Evolutionary conservation across 2,113 vertebrate species (phyloP), one percentile per base, ranked within the genome.

Genomic region (Tapirus terrestris): DNA sequence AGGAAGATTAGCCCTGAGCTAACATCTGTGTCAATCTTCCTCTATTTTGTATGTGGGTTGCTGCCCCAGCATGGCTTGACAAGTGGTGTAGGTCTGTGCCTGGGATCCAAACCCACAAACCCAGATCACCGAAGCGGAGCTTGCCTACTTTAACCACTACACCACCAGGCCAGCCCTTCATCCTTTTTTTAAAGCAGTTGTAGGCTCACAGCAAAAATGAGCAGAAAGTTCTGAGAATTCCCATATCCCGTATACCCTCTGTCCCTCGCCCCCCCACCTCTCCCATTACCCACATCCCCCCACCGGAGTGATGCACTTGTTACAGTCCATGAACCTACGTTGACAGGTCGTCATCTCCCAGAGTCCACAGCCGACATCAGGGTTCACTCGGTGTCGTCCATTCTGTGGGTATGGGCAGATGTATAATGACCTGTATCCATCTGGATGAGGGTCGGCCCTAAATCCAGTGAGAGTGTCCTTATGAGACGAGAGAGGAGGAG

Each of bases 291-390:
- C 27, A 51, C 73, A 21, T 48, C 0, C 45, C 56, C 17, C 23
- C 31, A 6, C 13, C 10, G 1, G 10, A 17, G 7, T 4, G 60
- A 25, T 3, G 10, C 43, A 6, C 2, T 3, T 51, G 82, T 27
- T 5, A 29, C 31, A 18, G 12, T 2, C 83, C 48, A 8, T 17
- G 65, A 8, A 12, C 14, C 43, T 12, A 1, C 56, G 1, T 8
- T 5, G 14, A 7, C 5, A 8, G 3, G 8, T 6, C 1, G 0
- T 18, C 27, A 0, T 1, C 63, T 2, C 89, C 29, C 48, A 0
- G 27, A 25, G 76, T 36, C 48, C 18, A 21, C 27, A 4, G 75
- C 1, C 11, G 6, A 3, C 61, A 0, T 3, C 2, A 3, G 58
- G 39, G 72, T 27, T 48, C 85, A 1, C 9, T 56, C 31, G 31